Conservation (phyloP, 2,113 vertebrate species). For the Tragelaphus strepsiceros region DNA sequence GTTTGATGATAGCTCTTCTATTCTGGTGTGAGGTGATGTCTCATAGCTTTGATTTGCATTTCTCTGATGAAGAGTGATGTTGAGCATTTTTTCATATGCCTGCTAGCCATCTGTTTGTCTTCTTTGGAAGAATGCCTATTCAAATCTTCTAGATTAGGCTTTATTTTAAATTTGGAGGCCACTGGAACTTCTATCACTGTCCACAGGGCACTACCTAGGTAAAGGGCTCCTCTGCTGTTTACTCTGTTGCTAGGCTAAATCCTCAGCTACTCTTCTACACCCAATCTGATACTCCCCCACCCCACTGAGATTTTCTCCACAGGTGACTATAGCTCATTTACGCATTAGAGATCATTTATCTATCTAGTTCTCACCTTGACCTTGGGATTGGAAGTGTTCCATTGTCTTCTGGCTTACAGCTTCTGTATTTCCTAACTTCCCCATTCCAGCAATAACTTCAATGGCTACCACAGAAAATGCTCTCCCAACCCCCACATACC, state of each 20-base stretch:
- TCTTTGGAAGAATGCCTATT: background rate
- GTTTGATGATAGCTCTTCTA: background rate
- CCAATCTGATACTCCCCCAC: fast-evolving
- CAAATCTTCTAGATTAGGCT: background rate
- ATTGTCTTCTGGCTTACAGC: background rate
- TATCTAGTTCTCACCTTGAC: background rate
- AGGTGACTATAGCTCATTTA: background rate
- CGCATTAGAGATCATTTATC: background rate
- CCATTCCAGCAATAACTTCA: background rate
- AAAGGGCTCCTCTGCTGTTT: background rate
- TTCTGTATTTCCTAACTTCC: background rate
- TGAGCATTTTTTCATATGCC: background rate
- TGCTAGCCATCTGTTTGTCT: background rate
- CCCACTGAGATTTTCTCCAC: background rate
- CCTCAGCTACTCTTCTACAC: background rate
- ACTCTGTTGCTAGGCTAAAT: background rate
- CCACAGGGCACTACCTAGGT: background rate
- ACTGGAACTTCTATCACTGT: background rate
- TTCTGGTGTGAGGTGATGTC: background rate
- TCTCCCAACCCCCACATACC: background rate
- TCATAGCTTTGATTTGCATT: background rate
- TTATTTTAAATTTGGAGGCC: background rate
- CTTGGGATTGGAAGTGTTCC: background rate
- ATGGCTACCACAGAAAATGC: background rate
- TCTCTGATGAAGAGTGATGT: background rate